Evolutionary conservation across 2,797 vertebrate genomes (phyloP).

Genomic region (Enteromius thamalakanensis): DNA sequence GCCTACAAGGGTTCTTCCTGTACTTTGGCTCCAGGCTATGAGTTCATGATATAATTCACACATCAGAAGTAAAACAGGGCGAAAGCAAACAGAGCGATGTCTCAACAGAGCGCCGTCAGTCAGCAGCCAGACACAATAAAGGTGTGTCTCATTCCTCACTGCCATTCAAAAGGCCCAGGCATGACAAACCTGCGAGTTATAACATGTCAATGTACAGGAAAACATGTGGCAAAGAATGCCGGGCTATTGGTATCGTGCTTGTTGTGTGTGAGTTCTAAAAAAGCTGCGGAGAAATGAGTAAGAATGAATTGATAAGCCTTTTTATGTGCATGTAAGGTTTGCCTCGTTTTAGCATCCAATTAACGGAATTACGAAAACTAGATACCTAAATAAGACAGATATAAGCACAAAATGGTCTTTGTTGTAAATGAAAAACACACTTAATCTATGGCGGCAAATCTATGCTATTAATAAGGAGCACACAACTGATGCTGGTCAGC

Average conservation of each 20-base stretch:
- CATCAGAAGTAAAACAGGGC: slow-evolving; percentile 28
- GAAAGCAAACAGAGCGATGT: slow-evolving; percentile 53
- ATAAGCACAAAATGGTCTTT: background rate
- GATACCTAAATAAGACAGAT: background rate
- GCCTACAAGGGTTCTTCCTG: slow-evolving; percentile 18
- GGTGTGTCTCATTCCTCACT: slow-evolving; percentile 48
- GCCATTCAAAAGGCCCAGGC: slow-evolving; percentile 24
- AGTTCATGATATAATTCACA: slow-evolving; percentile 37
- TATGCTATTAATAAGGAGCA: no score
- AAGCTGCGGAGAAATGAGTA: background rate
- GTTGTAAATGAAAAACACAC: background rate
- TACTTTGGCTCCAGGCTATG: slow-evolving; percentile 12
- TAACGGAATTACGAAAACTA: background rate
- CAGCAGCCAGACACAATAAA: slow-evolving; percentile 53
- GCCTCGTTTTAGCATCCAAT: background rate
- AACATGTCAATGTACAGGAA: slow-evolving; percentile 50
- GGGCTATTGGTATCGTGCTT: background rate
- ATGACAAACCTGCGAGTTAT: slow-evolving; percentile 49
- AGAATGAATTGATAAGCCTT: background rate
- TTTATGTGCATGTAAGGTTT: slow-evolving; percentile 1
- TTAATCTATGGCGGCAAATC: no score
- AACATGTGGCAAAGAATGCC: slow-evolving; percentile 14
- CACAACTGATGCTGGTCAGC: no score
- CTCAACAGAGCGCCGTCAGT: slow-evolving; percentile 43
- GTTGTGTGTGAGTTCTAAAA: background rate